phyloP scores from a whole-genome alignment of 1,140 invertebrate genomes.

The Dinothrombium tinctorium region DNA sequence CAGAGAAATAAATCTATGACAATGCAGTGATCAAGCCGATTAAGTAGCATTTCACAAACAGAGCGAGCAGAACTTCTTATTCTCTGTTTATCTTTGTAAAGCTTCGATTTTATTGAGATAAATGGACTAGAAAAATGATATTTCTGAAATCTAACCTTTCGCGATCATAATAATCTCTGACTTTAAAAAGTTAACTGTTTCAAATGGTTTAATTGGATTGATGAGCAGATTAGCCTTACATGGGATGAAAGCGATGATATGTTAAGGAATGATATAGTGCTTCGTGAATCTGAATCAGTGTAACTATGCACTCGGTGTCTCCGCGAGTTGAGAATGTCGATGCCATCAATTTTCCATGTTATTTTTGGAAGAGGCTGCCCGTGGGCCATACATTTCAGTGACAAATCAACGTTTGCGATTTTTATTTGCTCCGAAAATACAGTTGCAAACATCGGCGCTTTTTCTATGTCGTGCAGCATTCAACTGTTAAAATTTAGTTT shows the following conservation, averaged over 20 bases:
- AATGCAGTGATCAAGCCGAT: too few relatives aligned
- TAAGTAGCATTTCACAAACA: too few relatives aligned
- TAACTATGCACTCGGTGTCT: neutral
- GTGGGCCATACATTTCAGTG: conserved; percentile 14
- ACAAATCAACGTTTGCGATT: conserved; percentile 5
- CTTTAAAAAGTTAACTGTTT: too few relatives aligned
- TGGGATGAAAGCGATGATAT: conserved; percentile 15
- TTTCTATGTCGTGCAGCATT: conserved; percentile 11
- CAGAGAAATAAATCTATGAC: too few relatives aligned
- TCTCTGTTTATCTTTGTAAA: too few relatives aligned
- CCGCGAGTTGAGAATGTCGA: conserved; percentile 4
- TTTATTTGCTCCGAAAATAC: conserved; percentile 16
- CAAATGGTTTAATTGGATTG: too few relatives aligned
- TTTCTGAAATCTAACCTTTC: too few relatives aligned
- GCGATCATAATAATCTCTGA: too few relatives aligned
- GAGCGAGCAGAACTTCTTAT: too few relatives aligned
- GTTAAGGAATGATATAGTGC: conserved; percentile 15
- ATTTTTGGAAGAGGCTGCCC: conserved; percentile 15
- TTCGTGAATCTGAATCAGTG: too few relatives aligned
- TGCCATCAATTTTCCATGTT: conserved; percentile 15
- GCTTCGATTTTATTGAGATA: too few relatives aligned
- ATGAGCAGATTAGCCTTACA: conserved; percentile 3
- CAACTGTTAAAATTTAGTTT: neutral
- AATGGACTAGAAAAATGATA: too few relatives aligned
- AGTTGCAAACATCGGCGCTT: conserved; percentile 12